Conservation (phyloP, 2,888 invertebrate genomes). For the Lymantria monacha region DNA sequence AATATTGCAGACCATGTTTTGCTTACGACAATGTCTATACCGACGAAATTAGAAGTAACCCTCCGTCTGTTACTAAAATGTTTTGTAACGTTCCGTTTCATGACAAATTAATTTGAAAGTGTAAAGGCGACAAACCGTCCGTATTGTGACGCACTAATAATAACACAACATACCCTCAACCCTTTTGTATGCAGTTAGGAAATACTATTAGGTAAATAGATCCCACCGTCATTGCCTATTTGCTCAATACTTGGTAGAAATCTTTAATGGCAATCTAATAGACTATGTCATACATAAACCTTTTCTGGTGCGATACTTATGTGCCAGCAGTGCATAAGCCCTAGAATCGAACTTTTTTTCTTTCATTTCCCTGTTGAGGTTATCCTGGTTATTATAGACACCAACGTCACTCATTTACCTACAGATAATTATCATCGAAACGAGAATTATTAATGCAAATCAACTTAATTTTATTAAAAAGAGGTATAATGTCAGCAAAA, state of each 20-base stretch:
- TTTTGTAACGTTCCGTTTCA: conserved; percentile 22
- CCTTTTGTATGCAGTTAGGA: too few species aligned
- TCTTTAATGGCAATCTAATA: too few species aligned
- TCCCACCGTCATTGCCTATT: too few species aligned
- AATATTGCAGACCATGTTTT: conserved; percentile 46
- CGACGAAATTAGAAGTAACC: conserved; percentile 36
- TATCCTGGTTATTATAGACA: conserved; percentile 5
- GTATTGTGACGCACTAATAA: conserved; percentile 12
- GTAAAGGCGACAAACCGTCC: conserved; percentile 1
- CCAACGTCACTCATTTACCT: conserved; percentile 9
- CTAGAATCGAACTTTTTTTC: neutral
- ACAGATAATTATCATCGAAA: conserved; percentile 7
- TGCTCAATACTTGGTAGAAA: too few species aligned
- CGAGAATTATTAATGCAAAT: conserved; percentile 14
- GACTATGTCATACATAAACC: too few species aligned
- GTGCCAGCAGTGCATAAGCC: too few species aligned
- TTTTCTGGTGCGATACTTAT: too few species aligned
- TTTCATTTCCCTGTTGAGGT: conserved; percentile 6
- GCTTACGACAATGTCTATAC: conserved; percentile 45
- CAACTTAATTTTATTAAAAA: too few species aligned
- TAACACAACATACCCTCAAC: neutral
- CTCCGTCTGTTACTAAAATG: conserved; percentile 25
- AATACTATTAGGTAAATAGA: too few species aligned
- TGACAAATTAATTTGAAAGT: conserved; percentile 22
- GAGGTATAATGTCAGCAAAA: too few species aligned